These are phyloP conservation scores for Miniopterus natalensis DNA, from an alignment of 2,113 vertebrate species.

Conservation along the genomic window DNA sequence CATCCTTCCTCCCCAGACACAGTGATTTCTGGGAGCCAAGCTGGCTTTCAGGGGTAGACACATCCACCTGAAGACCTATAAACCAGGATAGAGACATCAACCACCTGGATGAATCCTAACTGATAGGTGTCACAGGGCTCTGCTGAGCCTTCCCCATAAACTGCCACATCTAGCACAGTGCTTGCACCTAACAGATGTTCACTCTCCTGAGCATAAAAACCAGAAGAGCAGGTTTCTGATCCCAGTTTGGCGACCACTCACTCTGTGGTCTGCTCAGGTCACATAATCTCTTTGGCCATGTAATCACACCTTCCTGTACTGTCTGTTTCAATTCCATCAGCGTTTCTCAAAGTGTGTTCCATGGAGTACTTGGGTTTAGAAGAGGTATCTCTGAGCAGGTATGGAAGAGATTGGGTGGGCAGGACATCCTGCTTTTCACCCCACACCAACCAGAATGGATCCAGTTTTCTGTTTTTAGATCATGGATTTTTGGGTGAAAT, in stretches of 20 bases:
- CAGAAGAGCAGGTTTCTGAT: not conserved
- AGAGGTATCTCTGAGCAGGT: not conserved
- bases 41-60: not conserved
- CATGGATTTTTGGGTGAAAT: not conserved
- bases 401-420: not conserved
- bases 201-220: not conserved
- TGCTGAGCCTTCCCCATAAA: not conserved
- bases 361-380: not conserved
- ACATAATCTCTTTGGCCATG: not conserved
- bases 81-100: not conserved
- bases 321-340: not conserved
- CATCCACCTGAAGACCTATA: not conserved
- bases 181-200: not conserved
- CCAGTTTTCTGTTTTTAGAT: not conserved
- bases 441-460: not conserved
- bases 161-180: too few species aligned
- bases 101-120: not conserved
- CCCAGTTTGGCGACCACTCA: not conserved
- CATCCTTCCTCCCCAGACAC: not conserved
- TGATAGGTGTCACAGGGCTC: not conserved
- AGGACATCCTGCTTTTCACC: not conserved
- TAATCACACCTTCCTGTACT: not conserved
- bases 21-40: not conserved
- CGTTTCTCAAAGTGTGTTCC: slow-evolving; percentile 4
- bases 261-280: not conserved